Evolutionary conservation across 2,888 invertebrate species (phyloP), one percentile per base, ranked within the genome.

Genomic region (Drosophila birchii): DNA sequence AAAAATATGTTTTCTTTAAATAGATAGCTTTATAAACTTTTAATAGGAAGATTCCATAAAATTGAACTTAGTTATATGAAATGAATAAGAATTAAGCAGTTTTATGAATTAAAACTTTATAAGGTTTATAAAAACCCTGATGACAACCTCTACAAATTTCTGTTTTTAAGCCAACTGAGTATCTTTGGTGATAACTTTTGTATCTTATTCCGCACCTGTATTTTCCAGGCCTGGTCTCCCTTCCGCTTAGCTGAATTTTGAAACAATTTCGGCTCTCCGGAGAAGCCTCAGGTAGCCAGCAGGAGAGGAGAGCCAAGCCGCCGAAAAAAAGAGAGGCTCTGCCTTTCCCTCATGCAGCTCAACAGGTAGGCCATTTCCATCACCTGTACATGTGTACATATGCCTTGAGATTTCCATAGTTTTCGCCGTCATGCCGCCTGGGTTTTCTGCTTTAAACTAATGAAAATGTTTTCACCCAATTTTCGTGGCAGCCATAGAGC

Each of bases 361-460:
- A 57, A 53, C 86, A 86, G 86, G 81, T 88, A 82, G 47, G 47
- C 43, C 43, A 43, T 41, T 41, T 18, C 18, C 45, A 47, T 47
- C 29, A 47, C n/a, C n/a, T n/a, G 12, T 16, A 26, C 16, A 45
- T 45, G 4, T 26, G 16, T 26, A n/a, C 9, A n/a, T 26, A 29
- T 29, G 12, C 29, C 29, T 26, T 32, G n/a, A 39, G 45, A 70
- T 57, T 67, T 67, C 58, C 55, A 45, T 47, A 18, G n/a, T 56
- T 45, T 57, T 44, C 44, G 44, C 43, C 64, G 44, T 51, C 64
- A 47, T 32, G 69, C 69, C 44, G 32, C 38, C n/a, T 67, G 39
- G 32, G 38, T 64, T 67, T 67, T 55, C 32, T 18, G 43, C 32
- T 53, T 34, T 29, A 41, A 39, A 36, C 47, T 39, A 71, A 39